A percentile compares a stretch with the other conserved stretches of the same genome.
Conservation (phyloP, 2,888 invertebrate species). For the Monochamus alternatus region DNA sequence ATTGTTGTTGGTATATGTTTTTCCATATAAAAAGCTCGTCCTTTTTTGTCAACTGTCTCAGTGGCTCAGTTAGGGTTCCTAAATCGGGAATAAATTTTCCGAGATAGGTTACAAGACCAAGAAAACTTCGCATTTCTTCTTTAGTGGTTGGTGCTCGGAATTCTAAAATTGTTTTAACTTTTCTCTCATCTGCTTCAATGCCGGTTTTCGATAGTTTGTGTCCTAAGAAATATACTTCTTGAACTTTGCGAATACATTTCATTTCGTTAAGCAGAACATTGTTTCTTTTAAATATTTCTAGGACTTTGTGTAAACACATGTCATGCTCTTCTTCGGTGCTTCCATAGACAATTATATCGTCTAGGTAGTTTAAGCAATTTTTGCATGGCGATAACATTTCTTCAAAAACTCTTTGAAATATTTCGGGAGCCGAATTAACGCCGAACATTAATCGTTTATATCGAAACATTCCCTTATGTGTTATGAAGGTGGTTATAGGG, state of each 20-base stretch:
- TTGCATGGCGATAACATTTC: conserved; percentile 57
- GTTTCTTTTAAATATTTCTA: conserved; percentile 38
- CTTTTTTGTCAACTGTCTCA: not conserved
- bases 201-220: conserved; percentile 62
- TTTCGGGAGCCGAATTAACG: too few relatives aligned
- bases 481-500: conserved; percentile 43
- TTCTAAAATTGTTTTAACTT: conserved; percentile 21
- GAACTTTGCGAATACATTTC: conserved; percentile 45
- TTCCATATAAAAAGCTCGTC: not conserved
- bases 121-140: conserved; percentile 54
- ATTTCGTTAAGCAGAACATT: conserved; percentile 45
- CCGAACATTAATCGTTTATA: conserved; percentile 54
- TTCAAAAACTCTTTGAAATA: conserved; percentile 57
- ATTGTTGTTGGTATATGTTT: not conserved
- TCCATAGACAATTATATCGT: conserved; percentile 60
- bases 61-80: not conserved
- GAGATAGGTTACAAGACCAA: conserved; percentile 52
- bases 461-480: conserved; percentile 48
- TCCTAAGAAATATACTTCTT: conserved; percentile 40
- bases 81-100: conserved; percentile 50
- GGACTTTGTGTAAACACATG: conserved; percentile 35
- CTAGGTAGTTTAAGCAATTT: conserved; percentile 58
- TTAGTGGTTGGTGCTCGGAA: conserved; percentile 54
- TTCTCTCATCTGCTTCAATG: conserved; percentile 50
- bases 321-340: conserved; percentile 53